Conservation (phyloP, 2,888 invertebrate species). For the Pomacea canaliculata region DNA sequence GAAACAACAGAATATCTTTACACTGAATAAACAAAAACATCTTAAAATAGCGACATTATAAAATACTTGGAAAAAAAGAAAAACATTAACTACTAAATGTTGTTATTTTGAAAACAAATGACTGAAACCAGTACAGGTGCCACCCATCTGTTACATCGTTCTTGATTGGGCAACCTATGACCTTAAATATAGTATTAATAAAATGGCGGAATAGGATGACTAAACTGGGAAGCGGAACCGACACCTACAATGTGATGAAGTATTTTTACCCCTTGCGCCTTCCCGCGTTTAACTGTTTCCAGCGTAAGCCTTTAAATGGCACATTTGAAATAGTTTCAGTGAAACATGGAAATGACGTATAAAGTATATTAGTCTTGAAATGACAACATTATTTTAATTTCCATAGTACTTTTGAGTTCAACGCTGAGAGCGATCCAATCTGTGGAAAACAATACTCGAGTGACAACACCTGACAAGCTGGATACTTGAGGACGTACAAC, state of each 20-base stretch:
- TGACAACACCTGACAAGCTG: background rate
- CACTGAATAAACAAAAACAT: background rate
- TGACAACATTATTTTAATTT: too few species aligned
- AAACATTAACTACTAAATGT: too few species aligned
- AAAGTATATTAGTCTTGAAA: too few species aligned
- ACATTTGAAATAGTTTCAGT: too few species aligned
- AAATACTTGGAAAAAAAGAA: too few species aligned
- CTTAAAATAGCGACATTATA: background rate
- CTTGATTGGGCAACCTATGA: slow-evolving; percentile 41
- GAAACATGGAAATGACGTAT: too few species aligned
- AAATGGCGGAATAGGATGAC: slow-evolving; percentile 40
- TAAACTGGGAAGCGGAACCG: slow-evolving; percentile 29
- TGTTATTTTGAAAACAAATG: too few species aligned
- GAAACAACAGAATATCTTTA: background rate
- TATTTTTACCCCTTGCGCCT: background rate
- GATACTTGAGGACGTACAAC: background rate
- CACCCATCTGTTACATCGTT: slow-evolving; percentile 28
- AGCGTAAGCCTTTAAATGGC: too few species aligned
- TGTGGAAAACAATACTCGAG: too few species aligned
- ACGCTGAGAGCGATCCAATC: too few species aligned
- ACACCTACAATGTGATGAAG: slow-evolving; percentile 4
- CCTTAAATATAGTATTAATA: slow-evolving; percentile 21
- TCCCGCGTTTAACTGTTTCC: too few species aligned
- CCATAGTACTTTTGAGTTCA: too few species aligned
- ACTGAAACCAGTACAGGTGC: slow-evolving; percentile 12